Conservation (phyloP, 2,113 vertebrate genomes). For the Cricetomys ansorgei region DNA sequence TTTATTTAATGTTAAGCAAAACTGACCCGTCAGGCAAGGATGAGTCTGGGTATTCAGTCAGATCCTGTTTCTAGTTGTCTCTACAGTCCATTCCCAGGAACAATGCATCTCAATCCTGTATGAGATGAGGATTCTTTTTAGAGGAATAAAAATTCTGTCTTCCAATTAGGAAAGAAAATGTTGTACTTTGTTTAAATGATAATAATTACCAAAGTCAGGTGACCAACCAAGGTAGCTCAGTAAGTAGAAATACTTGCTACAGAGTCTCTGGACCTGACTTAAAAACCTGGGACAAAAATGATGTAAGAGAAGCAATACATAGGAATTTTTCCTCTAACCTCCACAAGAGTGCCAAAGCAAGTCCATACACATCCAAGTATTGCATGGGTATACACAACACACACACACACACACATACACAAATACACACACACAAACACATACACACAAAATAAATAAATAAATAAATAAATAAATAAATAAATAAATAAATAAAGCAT, state of each 20-base stretch:
- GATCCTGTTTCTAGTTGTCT: neutral
- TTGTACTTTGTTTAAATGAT: neutral
- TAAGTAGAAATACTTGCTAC: neutral
- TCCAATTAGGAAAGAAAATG: neutral
- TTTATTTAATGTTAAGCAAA: conserved; percentile 82
- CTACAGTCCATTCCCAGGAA: conserved; percentile 55
- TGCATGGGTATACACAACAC: neutral
- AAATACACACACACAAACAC: no score
- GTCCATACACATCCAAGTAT: neutral
- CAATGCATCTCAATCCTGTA: conserved; percentile 25
- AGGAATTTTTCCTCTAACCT: neutral
- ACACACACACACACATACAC: neutral
- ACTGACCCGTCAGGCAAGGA: conserved; percentile 43
- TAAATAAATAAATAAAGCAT: neutral
- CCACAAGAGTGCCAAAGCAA: neutral
- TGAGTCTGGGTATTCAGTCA: conserved; percentile 18
- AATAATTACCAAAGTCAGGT: neutral
- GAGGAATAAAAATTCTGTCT: neutral
- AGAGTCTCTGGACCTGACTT: neutral
- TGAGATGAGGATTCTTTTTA: conserved; percentile 50
- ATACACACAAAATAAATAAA: neutral
- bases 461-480: neutral
- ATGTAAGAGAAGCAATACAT: neutral
- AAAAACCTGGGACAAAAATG: no score
- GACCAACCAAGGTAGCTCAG: neutral